These are phyloP conservation scores for Pycnonotus jocosus DNA, from an alignment of 2,113 vertebrate genomes.

Conservation along the genomic window DNA sequence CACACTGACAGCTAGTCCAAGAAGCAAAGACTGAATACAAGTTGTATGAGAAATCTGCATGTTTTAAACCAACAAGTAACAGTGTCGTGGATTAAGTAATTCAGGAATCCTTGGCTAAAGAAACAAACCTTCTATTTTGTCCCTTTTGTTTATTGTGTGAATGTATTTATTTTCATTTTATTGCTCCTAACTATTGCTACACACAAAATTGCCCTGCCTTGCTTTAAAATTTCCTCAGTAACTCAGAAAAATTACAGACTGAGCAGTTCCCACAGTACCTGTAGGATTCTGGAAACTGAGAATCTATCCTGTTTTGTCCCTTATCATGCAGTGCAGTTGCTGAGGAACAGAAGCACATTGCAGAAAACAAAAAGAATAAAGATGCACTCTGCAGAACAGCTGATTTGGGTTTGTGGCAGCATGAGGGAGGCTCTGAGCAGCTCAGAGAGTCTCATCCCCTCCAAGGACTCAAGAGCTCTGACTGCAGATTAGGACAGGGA, in stretches of 20 bases:
- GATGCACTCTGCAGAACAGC: not conserved
- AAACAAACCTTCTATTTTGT: not conserved
- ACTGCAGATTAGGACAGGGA: not conserved
- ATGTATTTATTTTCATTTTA: not conserved
- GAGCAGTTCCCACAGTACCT: not conserved
- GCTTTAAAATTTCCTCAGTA: not conserved
- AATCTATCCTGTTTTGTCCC: not conserved
- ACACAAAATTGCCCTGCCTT: not conserved
- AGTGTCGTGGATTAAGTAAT: not conserved
- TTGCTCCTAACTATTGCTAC: not conserved
- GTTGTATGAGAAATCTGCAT: not conserved
- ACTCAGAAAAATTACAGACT: not conserved
- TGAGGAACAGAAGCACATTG: not conserved
- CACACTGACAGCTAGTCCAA: not conserved
- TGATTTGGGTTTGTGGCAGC: not conserved
- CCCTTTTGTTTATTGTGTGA: not conserved
- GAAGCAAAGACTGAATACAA: not conserved
- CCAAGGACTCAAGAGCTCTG: not conserved
- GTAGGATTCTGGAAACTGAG: not conserved
- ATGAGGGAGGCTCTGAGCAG: not conserved
- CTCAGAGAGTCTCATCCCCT: not conserved
- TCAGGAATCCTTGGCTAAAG: not conserved
- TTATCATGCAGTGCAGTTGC: not conserved
- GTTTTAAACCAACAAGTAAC: not conserved
- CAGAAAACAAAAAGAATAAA: not conserved